Percentiles rank a stretch among this genome's conserved stretches.
phyloP scores from a whole-genome alignment of 2,888 invertebrate species.

The Cyclophora punctaria region DNA sequence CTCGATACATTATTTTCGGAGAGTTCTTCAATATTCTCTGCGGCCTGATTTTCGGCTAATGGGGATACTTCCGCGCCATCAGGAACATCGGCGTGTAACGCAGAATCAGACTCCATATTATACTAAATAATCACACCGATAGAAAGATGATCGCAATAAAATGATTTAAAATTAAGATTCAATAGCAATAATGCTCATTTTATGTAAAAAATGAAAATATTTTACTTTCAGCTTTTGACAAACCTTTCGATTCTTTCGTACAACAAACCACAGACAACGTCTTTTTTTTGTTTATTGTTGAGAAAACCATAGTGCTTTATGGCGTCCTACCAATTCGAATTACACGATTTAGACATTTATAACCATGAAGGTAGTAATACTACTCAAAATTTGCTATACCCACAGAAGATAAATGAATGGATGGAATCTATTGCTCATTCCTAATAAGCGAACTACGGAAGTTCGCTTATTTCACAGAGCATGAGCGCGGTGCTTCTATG shows the following conservation, averaged over 20 bases:
- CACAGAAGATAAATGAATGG: too few species aligned
- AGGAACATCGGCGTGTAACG: constrained; percentile 49
- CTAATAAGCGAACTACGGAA: too few species aligned
- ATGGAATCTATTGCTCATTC: too few species aligned
- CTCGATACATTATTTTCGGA: constrained; percentile 53
- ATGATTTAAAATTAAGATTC: constrained; percentile 16
- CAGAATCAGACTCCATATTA: constrained; percentile 61
- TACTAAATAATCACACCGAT: too few species aligned
- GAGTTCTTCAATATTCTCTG: constrained; percentile 46
- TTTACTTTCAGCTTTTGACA: constrained; percentile 40
- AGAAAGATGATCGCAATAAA: too few species aligned
- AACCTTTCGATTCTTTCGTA: constrained; percentile 1
- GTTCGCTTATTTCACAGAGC: too few species aligned
- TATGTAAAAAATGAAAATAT: constrained; percentile 28
- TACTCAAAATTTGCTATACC: too few species aligned
- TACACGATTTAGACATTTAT: background rate
- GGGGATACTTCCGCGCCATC: constrained; percentile 71
- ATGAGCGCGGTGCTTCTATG: too few species aligned
- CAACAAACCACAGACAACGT: too few species aligned
- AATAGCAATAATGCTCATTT: constrained; percentile 32
- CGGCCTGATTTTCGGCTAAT: constrained; percentile 50
- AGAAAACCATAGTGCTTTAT: background rate
- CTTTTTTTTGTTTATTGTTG: too few species aligned
- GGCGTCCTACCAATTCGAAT: background rate
- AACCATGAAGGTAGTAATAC: too few species aligned